Evolutionary conservation across 2,888 invertebrate genomes (phyloP).

Genomic region (Pseudeuparius sepicola): DNA sequence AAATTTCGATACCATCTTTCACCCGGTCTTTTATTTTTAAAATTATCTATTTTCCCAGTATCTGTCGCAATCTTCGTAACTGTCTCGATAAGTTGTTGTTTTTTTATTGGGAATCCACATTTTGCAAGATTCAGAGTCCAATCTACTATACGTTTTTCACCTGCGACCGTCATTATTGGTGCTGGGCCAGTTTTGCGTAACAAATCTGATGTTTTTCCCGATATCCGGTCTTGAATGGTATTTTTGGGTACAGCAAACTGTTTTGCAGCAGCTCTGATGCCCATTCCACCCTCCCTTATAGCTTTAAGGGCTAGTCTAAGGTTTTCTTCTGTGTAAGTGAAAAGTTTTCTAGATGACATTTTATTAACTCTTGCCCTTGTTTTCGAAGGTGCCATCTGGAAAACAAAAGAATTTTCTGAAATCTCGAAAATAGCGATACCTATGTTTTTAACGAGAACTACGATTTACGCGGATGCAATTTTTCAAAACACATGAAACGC

Average conservation of each 20-base stretch:
- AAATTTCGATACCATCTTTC: conserved; percentile 27
- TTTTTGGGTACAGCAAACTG: conserved; percentile 14
- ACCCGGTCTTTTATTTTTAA: conserved; percentile 15
- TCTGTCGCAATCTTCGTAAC: conserved; percentile 23
- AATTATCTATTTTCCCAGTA: conserved; percentile 9
- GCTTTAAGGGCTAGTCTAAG: too few relatives aligned
- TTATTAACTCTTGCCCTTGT: too few relatives aligned
- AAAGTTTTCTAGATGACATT: too few relatives aligned
- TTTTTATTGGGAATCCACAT: conserved; percentile 30
- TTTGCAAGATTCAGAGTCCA: conserved; percentile 26
- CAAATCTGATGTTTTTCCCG: conserved; percentile 20
- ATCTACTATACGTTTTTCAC: conserved; percentile 26
- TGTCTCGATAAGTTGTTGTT: conserved; percentile 25
- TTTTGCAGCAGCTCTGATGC: conserved; percentile 6
- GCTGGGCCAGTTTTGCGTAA: conserved; percentile 24
- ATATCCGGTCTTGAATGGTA: conserved; percentile 15
- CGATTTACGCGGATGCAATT: too few relatives aligned
- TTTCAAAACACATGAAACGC: too few relatives aligned
- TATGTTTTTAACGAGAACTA: too few relatives aligned
- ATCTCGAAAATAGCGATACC: too few relatives aligned
- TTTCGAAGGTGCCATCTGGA: too few relatives aligned
- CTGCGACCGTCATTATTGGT: conserved; percentile 18
- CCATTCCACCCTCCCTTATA: background rate
- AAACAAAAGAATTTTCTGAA: too few relatives aligned
- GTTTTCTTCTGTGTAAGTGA: too few relatives aligned